These are phyloP conservation scores for Neolamprologus fasciatus DNA, from an alignment of 2,113 vertebrate species.

Conservation along the genomic window DNA sequence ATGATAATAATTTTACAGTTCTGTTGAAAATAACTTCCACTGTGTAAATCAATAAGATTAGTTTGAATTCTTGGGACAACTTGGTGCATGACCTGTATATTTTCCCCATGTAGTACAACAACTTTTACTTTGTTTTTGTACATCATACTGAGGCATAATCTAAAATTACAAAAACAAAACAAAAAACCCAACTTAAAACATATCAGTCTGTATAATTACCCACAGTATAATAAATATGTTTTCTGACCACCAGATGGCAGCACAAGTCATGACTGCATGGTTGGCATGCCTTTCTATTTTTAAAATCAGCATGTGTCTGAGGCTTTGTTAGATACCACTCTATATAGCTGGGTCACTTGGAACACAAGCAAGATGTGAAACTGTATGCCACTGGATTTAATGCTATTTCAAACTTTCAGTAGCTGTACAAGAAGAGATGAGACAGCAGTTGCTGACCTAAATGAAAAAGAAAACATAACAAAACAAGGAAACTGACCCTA, in stretches of 20 bases:
- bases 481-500: not conserved
- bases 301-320: slow-evolving; percentile 54
- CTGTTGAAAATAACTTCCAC: not conserved
- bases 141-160: not conserved
- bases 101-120: not conserved
- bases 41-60: not conserved
- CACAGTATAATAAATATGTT: not conserved
- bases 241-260: slow-evolving; percentile 65
- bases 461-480: not conserved
- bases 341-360: slow-evolving; percentile 29
- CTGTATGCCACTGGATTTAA: not conserved
- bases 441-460: not conserved
- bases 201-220: not conserved
- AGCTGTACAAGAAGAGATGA: not conserved
- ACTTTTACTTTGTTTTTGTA: not conserved
- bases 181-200: not conserved
- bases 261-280: not conserved
- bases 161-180: not conserved
- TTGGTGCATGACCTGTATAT: not conserved
- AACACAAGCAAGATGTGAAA: not conserved
- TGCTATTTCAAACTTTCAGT: not conserved
- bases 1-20: not conserved
- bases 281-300: slow-evolving; percentile 63
- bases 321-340: slow-evolving; percentile 53
- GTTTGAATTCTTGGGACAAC: not conserved